Conservation (phyloP, 2,113 vertebrate genomes). For the Chelonoidis abingdonii region DNA sequence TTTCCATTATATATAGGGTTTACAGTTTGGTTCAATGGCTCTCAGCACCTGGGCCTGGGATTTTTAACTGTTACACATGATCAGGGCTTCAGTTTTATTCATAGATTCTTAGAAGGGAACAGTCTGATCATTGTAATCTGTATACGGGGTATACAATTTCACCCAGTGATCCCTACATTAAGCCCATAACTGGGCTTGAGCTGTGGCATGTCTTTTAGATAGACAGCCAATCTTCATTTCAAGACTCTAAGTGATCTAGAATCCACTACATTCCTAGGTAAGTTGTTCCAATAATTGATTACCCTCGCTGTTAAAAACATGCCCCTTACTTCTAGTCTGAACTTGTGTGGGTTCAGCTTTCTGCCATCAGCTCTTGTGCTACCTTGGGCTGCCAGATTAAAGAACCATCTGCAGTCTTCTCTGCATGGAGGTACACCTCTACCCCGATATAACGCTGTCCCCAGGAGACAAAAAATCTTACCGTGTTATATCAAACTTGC, state of each 20-base stretch:
- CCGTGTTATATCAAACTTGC: no score
- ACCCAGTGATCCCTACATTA: background rate
- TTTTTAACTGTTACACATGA: background rate
- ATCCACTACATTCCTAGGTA: background rate
- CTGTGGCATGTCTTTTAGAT: background rate
- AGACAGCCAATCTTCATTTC: background rate
- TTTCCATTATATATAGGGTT: no score
- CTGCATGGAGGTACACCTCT: fast-evolving
- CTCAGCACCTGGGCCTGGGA: no score
- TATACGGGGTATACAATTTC: background rate
- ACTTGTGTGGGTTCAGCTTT: background rate
- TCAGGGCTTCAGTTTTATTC: background rate
- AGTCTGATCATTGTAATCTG: background rate
- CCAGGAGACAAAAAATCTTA: no score
- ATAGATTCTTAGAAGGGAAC: background rate
- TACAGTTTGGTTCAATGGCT: no score
- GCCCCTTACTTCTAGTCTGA: background rate
- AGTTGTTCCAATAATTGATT: background rate
- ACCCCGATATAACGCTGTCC: no score
- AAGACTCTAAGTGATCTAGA: background rate
- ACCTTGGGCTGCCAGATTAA: conserved; percentile 7
- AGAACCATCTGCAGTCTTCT: background rate
- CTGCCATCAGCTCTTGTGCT: background rate
- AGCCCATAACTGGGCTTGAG: background rate
- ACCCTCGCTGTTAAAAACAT: background rate